Conservation (phyloP, 1,140 invertebrate genomes). For the Thalassaphorura encarpata region DNA sequence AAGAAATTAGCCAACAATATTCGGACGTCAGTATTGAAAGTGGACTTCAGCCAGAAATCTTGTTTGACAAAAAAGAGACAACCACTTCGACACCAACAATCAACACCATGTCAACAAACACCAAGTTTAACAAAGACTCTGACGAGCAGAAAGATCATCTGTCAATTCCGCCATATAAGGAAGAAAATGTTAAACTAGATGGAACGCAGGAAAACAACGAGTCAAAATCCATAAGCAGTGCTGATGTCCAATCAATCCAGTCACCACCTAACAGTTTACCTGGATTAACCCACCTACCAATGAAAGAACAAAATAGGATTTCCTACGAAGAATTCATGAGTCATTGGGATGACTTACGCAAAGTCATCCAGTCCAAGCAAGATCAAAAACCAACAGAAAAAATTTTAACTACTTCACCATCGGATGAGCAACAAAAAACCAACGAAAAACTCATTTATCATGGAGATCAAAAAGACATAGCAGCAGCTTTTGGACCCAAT, state of each 20-base stretch:
- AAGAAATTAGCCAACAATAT: too few relatives aligned
- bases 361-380: not conserved
- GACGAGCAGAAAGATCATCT: not conserved
- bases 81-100: not conserved
- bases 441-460: not conserved
- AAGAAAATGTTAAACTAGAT: too few relatives aligned
- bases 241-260: too few relatives aligned
- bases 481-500: not conserved
- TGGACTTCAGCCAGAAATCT: not conserved
- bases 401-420: not conserved
- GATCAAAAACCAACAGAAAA: not conserved
- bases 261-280: too few relatives aligned
- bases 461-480: not conserved
- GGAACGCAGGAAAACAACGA: too few relatives aligned
- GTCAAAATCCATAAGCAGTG: too few relatives aligned
- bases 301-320: too few relatives aligned
- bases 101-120: not conserved
- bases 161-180: not conserved
- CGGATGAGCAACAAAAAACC: not conserved
- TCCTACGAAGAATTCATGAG: too few relatives aligned
- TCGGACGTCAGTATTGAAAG: too few relatives aligned
- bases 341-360: too few relatives aligned
- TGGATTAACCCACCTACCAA: too few relatives aligned
- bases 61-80: not conserved
- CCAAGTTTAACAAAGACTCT: not conserved